These are phyloP conservation scores for Argyresthia albistria DNA, from an alignment of 2,888 invertebrate species.

Conservation along the genomic window DNA sequence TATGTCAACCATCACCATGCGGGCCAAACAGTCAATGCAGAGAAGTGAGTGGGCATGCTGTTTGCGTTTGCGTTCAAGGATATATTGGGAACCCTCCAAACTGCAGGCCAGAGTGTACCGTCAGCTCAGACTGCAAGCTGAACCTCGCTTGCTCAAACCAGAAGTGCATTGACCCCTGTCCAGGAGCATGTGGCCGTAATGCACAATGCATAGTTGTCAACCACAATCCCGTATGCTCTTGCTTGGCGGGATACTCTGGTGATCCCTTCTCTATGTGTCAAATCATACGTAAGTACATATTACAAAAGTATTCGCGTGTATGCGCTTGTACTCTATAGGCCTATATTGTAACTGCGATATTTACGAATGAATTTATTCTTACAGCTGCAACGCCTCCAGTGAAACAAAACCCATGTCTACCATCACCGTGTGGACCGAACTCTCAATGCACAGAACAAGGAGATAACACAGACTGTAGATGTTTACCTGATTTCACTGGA, in stretches of 20 bases:
- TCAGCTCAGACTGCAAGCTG: constrained; percentile 80
- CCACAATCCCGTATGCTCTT: constrained; percentile 78
- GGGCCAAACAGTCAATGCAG: constrained; percentile 83
- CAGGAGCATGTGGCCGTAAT: constrained; percentile 78
- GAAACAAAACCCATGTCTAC: constrained; percentile 71
- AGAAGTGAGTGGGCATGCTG: constrained; percentile 77
- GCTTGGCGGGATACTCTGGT: constrained; percentile 75
- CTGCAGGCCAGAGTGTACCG: constrained; percentile 84
- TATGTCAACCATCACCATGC: constrained; percentile 68
- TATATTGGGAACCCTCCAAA: constrained; percentile 80
- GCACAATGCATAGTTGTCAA: constrained; percentile 75
- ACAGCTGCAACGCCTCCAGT: constrained; percentile 40
- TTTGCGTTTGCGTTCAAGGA: constrained; percentile 80
- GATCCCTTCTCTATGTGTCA: constrained; percentile 82
- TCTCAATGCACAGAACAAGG: constrained; percentile 73
- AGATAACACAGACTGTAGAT: constrained; percentile 75
- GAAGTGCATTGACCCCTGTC: constrained; percentile 84
- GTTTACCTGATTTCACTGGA: constrained; percentile 75
- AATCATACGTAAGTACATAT: constrained; percentile 55
- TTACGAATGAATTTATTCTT: constrained; percentile 13
- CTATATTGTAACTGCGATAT: too few species aligned
- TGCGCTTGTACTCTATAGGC: background rate
- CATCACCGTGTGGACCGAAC: constrained; percentile 79
- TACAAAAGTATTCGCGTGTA: background rate
- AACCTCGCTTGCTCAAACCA: constrained; percentile 81